A percentile compares a stretch with the other conserved stretches of the same genome.
These are phyloP conservation scores for Ashinkailepas kermadecensis DNA, from an alignment of 2,888 invertebrate species.

Conservation along the genomic window DNA sequence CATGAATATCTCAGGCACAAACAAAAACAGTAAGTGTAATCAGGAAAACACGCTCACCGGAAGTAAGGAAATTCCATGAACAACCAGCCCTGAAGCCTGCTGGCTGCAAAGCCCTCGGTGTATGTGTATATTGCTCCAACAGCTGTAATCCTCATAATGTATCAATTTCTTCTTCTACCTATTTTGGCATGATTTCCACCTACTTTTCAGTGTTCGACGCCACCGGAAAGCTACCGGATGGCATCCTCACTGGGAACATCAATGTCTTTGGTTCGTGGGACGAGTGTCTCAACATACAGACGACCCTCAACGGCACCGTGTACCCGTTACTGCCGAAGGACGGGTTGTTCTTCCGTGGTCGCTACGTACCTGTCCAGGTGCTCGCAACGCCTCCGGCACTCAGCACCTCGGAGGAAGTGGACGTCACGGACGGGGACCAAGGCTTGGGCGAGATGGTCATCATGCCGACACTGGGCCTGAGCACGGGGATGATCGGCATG, in stretches of 20 bases:
- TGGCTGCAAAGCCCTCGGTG: too few relatives aligned
- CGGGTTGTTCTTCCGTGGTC: background rate
- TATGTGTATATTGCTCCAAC: too few relatives aligned
- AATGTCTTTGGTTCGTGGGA: conserved; percentile 46
- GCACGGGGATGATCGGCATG: background rate
- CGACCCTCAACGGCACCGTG: background rate
- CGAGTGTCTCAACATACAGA: conserved; percentile 40
- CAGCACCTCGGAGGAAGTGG: background rate
- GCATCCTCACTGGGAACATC: conserved; percentile 44
- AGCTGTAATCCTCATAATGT: too few relatives aligned
- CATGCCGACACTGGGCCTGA: background rate
- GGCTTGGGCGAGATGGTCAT: background rate
- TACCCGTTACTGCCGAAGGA: background rate
- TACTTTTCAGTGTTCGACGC: conserved; percentile 48
- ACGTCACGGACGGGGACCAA: too few relatives aligned
- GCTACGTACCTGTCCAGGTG: background rate
- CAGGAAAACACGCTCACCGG: too few relatives aligned
- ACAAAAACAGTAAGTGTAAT: too few relatives aligned
- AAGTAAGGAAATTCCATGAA: too few relatives aligned
- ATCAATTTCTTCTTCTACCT: too few relatives aligned
- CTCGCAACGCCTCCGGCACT: background rate
- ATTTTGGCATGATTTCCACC: too few relatives aligned
- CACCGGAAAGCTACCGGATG: conserved; percentile 46
- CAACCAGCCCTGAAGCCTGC: too few relatives aligned
- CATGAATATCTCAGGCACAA: too few relatives aligned